Evolutionary conservation across 2,888 invertebrate species (phyloP).

Genomic region (Chironomus riparius): DNA sequence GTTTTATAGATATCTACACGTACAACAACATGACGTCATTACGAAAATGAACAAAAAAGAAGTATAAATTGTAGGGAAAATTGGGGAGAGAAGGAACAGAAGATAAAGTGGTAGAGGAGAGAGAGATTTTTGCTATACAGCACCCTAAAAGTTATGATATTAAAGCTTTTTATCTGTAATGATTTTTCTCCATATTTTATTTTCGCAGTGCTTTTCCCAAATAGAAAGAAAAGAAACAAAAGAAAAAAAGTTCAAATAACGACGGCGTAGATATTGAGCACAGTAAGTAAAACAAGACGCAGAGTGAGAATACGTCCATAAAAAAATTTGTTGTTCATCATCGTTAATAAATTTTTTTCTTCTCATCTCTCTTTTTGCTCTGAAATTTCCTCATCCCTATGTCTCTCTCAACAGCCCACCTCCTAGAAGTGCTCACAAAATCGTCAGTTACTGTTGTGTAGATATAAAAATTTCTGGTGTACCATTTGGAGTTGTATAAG

Average conservation of each 20-base stretch:
- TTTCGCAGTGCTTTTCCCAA: background rate
- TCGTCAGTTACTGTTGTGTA: no score
- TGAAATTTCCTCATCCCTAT: background rate
- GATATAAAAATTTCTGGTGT: no score
- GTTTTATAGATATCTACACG: background rate
- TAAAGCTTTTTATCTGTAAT: constrained; percentile 26
- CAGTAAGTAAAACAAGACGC: background rate
- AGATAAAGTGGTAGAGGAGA: background rate
- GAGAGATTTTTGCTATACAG: background rate
- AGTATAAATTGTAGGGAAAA: background rate
- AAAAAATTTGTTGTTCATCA: constrained; percentile 23
- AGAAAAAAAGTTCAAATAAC: no score
- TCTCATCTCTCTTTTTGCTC: background rate
- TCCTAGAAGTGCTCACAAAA: no score
- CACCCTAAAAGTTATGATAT: background rate
- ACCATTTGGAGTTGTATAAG: no score
- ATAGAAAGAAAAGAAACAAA: constrained; percentile 13
- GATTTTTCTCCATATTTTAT: constrained; percentile 26
- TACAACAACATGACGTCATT: constrained; percentile 21
- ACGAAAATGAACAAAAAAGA: background rate
- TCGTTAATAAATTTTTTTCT: constrained; percentile 4
- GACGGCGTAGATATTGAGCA: background rate
- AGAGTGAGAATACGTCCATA: constrained; percentile 8
- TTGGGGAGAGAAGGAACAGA: no score
- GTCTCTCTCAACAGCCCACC: background rate